Base-by-base conservation (phyloP, 2,888 invertebrate species). In the Neoscelio sp. region DNA sequence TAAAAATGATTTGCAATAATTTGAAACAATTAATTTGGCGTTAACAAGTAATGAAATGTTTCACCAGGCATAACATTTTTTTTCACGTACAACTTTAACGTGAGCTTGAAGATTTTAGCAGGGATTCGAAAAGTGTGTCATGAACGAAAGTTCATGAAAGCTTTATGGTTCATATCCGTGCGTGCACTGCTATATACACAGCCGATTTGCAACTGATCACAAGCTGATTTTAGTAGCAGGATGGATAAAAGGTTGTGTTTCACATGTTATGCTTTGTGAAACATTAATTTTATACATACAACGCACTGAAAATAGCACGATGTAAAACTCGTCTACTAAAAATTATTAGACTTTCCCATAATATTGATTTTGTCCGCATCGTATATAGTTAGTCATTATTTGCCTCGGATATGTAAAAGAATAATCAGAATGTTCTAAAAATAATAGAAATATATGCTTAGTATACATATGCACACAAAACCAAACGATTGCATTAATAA, bases 71-170 rank as follows among this genome's bases (percentile, higher is more conserved):
- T 23, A 13, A 28, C 48, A 44, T 12, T 48, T 48, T 48, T 48
- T 48, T 6, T 46, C 15, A n/a, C 8, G 30, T 46, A 46, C 18
- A 26, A 46, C 26, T 5, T 46, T 46, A 46, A 46, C 12, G 4
- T 8, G 13, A 46, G 30, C 13, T 50, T n/a, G 17, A 30, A 50
- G 50, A 50, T 30, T 50, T 50, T 50, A 15, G 26, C 33, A 30
- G 17, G 30, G 30, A 50, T 50, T 50, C 17, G 50, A 17, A 30
- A 50, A 50, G 50, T 50, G 8, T 50, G 50, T 30, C 50, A 50
- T 50, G 50, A 17, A 50, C 50, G 50, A 50, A 50, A 50, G 30
- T 50, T 50, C 30, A 33, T 30, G 12, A 50, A 30, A 50, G 50
- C 30, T 17, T 30, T 30, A 30, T 50, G 28, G 17, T 30, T 50